Evolutionary conservation across 2,797 vertebrate genomes (phyloP).

Genomic region (Tragelaphus oryx): DNA sequence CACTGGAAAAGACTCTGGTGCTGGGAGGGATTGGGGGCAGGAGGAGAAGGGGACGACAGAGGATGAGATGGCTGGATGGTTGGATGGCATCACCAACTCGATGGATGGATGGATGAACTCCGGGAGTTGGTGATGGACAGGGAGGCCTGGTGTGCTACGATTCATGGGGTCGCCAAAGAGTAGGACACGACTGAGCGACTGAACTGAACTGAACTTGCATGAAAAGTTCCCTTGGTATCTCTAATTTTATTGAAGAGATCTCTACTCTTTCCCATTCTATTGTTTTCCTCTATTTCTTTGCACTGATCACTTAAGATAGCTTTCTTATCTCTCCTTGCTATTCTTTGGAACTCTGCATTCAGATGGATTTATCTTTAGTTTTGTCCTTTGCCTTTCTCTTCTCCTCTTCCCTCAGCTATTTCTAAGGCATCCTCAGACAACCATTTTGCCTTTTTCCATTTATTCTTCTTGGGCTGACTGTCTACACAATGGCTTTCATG

Average conservation of each 20-base stretch:
- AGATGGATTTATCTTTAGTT: not conserved
- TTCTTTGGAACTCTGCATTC: not conserved
- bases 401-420: not conserved
- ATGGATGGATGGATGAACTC: too few relatives aligned
- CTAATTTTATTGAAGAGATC: not conserved
- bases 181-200: too few relatives aligned
- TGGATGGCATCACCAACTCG: too few relatives aligned
- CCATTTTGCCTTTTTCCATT: not conserved
- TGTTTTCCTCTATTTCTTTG: not conserved
- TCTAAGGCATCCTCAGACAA: not conserved
- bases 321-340: not conserved
- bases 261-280: not conserved
- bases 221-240: not conserved
- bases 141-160: too few relatives aligned
- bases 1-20: too few relatives aligned
- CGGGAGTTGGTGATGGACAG: too few relatives aligned
- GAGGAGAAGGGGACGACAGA: too few relatives aligned
- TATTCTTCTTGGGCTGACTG: not conserved
- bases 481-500: not conserved
- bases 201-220: not conserved
- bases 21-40: too few relatives aligned
- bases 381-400: not conserved
- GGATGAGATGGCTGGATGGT: too few relatives aligned
- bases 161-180: too few relatives aligned
- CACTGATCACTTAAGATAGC: not conserved